Evolutionary conservation across 2,113 vertebrate species (phyloP).

Genomic region (Pachyramphus minor): DNA sequence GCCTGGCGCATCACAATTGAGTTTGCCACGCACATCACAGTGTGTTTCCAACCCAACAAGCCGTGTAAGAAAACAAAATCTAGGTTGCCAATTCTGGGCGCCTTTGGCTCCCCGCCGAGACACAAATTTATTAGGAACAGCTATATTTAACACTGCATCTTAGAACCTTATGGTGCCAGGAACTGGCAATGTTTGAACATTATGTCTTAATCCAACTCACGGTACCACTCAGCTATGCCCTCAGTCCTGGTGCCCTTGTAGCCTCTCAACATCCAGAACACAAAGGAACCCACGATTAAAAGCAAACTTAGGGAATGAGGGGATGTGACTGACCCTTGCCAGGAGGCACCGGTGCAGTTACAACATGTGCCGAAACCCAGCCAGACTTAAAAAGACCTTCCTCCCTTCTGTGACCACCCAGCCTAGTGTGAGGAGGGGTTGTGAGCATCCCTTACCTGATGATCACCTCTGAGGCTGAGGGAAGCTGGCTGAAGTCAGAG

Average conservation of each 20-base stretch:
- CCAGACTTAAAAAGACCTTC: neutral
- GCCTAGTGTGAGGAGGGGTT: neutral
- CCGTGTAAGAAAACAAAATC: conserved; percentile 7
- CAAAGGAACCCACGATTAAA: neutral
- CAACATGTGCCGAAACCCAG: neutral
- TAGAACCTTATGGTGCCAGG: neutral
- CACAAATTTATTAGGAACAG: conserved; percentile 16
- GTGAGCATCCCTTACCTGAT: conserved; percentile 77
- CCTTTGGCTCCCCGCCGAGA: neutral
- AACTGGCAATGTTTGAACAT: neutral
- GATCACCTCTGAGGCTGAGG: conserved; percentile 83
- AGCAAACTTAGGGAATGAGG: neutral
- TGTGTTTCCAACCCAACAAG: neutral
- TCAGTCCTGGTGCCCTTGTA: neutral
- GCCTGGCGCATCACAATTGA: neutral
- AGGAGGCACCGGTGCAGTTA: fast-evolving
- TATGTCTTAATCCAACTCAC: neutral
- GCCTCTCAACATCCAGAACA: neutral
- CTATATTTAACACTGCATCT: neutral
- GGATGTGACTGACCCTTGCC: fast-evolving
- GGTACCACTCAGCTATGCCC: neutral
- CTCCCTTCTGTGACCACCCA: neutral
- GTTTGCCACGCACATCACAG: neutral
- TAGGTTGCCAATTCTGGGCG: neutral
- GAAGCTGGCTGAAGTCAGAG: conserved; percentile 80